Base-by-base conservation (phyloP, 2,888 invertebrate species). In the Athrips mouffetella region DNA sequence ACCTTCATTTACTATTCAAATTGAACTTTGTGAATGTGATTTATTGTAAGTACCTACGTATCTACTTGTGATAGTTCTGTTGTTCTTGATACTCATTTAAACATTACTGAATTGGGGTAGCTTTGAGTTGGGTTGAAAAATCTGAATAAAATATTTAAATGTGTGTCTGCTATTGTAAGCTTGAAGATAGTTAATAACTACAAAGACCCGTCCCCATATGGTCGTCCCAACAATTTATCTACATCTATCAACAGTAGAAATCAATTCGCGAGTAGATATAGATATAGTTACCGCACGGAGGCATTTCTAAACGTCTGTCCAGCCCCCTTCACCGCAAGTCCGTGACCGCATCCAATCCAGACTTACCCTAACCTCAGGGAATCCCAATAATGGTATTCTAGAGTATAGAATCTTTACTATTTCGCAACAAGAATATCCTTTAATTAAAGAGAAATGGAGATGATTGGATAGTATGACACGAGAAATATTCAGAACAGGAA, bases 331-430 rank as follows among this genome's bases (percentile, higher is more conserved):
- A 48, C 25, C 48, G 55, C 29, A 31, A 20, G 21, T 18, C 72
- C 54, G 80, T 73, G 68, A 79, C 84, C 82, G 66, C 81, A 83
- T 82, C 79, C 80, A 82, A 82, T 80, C 78, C 74, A 54, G 48
- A 44, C 46, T 49, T 44, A 52, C 73, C 73, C 73, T 67, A 73
- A 70, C 76, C 79, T 74, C 76, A 60, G 76, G 73, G 76, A 75
- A 73, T 74, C 63, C 67, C 65, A 63, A 62, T 69, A 65, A 69
- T 67, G 66, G 67, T 72, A 82, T 80, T 70, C 70, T 58, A 62
- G 56, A 61, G 57, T 62, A 73, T 64, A 72, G 75, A 70, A 69
- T 69, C 72, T 74, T 67, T 68, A 76, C 76, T 73, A 70, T 72
- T 67, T 54, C 58, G 63, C n/a, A 65, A 72, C 73, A 73, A 74